Conservation (phyloP, 2,888 invertebrate species). For the Unio delphinus region DNA sequence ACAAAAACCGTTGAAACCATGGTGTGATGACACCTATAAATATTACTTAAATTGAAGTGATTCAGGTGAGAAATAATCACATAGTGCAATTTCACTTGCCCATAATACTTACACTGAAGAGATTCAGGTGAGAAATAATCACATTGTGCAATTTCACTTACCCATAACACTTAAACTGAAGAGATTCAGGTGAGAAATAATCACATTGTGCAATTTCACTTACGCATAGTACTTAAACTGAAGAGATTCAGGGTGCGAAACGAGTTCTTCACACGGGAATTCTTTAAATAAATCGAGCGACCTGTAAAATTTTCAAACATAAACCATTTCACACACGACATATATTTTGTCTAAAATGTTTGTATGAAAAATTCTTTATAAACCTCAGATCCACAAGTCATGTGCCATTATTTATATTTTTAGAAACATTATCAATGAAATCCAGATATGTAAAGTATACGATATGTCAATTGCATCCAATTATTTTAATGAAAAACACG, state of each 20-base stretch:
- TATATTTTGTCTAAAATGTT: too few relatives aligned
- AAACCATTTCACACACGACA: not conserved
- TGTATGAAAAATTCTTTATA: too few relatives aligned
- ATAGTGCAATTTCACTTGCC: slow-evolving; percentile 48
- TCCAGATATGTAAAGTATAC: too few relatives aligned
- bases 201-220: slow-evolving; percentile 8
- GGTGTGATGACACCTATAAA: slow-evolving; percentile 45
- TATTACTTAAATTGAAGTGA: not conserved
- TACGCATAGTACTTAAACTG: slow-evolving; percentile 67
- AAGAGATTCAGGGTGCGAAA: slow-evolving; percentile 55
- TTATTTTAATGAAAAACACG: too few relatives aligned
- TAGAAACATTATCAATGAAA: too few relatives aligned
- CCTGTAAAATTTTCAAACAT: slow-evolving; percentile 30
- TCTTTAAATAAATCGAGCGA: slow-evolving; percentile 64
- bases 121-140: not conserved
- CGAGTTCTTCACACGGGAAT: slow-evolving; percentile 64
- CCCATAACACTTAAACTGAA: not conserved
- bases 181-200: not conserved
- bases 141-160: not conserved
- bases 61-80: not conserved
- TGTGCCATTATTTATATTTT: too few relatives aligned
- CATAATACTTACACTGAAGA: slow-evolving; percentile 65
- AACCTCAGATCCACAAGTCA: too few relatives aligned
- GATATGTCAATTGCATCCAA: too few relatives aligned
- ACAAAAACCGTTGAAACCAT: too few relatives aligned